A percentile compares a stretch with the other conserved stretches of the same genome.
These are phyloP conservation scores for Furcifer pardalis DNA, from an alignment of 2,797 vertebrate genomes.

Conservation along the genomic window DNA sequence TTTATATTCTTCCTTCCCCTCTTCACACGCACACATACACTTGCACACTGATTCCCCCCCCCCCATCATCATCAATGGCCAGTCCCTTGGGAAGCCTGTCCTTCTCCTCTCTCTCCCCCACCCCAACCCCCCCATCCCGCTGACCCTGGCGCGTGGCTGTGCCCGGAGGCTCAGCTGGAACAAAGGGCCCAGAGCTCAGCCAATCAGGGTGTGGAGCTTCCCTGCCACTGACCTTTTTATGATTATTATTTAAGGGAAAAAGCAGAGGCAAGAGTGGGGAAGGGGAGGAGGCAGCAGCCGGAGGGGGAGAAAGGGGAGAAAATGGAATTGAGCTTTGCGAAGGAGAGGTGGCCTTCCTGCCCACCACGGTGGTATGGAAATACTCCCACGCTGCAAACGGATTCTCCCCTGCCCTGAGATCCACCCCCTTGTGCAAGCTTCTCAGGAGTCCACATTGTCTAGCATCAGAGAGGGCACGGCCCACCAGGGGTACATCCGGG, in stretches of 20 bases:
- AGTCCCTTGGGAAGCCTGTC: conserved; percentile 41
- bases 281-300: not conserved
- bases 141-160: conserved; percentile 44
- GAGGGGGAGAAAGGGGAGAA: not conserved
- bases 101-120: not conserved
- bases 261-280: conserved; percentile 28
- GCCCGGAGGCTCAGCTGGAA: conserved; percentile 41
- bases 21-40: not conserved
- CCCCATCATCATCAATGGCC: conserved; percentile 49
- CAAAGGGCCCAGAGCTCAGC: conserved; percentile 43
- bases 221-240: conserved; percentile 46
- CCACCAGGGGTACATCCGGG: not conserved
- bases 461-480: not conserved
- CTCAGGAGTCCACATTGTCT: not conserved
- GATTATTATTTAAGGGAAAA: conserved; percentile 50
- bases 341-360: not conserved
- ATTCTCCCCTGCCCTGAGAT: too few relatives aligned
- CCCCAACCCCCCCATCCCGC: conserved; percentile 13
- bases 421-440: not conserved
- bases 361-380: conserved; percentile 11
- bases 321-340: conserved; percentile 10
- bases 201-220: conserved; percentile 37
- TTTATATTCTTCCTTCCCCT: not conserved
- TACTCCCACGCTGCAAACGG: not conserved
- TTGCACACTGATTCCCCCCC: conserved; percentile 50